Base-by-base conservation (phyloP, 2,888 invertebrate genomes). In the Sepioteuthis lessoniana region DNA sequence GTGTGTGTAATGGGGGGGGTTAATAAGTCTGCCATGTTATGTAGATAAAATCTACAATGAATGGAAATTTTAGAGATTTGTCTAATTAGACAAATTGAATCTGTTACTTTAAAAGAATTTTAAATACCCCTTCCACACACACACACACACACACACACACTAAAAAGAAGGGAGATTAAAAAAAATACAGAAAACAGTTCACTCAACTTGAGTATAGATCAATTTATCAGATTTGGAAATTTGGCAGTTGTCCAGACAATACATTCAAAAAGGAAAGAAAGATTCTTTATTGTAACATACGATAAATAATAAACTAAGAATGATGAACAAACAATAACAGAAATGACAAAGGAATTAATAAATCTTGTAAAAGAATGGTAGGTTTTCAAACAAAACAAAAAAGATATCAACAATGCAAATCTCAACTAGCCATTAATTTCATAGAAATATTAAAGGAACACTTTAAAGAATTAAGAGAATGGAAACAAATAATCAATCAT, bases 61-160 rank as follows among this genome's bases (percentile, higher is more conserved):
- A 55, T 55, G 55, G 25, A 55, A 76, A 76, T 76, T 13, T n/a
- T 76, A 35, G n/a, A 76, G n/a, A 76, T n/a, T 76, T 35, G 76
- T 76, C 16, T 76, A 76, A 76, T 76, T 76, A n/a, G n/a, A 76
- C 76, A 76, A 76, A 76, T 76, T 76, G 76, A 76, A n/a, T 76
- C n/a, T 76, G 76, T 76, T 16, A 76, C 55, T 55, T 55, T 55
- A 35, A 76, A 76, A 76, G 76, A 76, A 76, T 76, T 76, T 76
- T 35, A 76, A n/a, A 76, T 76, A 10, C 10, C n/a, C n/a, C 76
- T 3, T 8, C 16, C 76, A n/a, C n/a, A n/a, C 13, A 7, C 7
- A 31, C 76, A 10, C n/a, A n/a, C n/a, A n/a, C n/a, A n/a, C n/a
- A n/a, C n/a, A n/a, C n/a, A n/a, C n/a, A n/a, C n/a, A n/a, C n/a